A percentile compares a stretch with the other conserved stretches of the same genome.
These are phyloP conservation scores for Cirrhinus molitorella DNA, from an alignment of 2,797 vertebrate genomes.

Conservation along the genomic window DNA sequence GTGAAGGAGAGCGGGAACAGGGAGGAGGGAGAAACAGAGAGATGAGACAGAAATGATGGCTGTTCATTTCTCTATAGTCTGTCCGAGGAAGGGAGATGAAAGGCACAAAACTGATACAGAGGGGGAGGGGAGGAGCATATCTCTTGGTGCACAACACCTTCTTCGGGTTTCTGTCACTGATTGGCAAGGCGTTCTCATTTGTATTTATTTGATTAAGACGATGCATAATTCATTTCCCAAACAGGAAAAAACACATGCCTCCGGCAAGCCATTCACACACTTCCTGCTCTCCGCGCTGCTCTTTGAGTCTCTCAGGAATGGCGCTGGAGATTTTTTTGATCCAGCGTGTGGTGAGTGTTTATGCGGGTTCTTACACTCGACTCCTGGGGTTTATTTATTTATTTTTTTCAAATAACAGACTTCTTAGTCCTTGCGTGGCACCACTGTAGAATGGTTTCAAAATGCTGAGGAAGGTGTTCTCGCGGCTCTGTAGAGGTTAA, in stretches of 20 bases:
- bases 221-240: conserved; percentile 59
- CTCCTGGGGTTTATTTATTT: conserved; percentile 34
- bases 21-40: not conserved
- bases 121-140: not conserved
- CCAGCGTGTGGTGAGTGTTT: conserved; percentile 26
- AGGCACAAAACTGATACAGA: conserved; percentile 33
- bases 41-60: not conserved
- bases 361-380: conserved; percentile 2
- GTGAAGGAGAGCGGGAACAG: not conserved
- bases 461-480: conserved; percentile 20
- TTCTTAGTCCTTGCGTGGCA: not conserved
- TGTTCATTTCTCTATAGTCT: conserved; percentile 37
- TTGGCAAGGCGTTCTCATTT: conserved; percentile 48
- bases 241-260: conserved; percentile 56
- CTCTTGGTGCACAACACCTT: conserved; percentile 37
- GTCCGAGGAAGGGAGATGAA: conserved; percentile 54
- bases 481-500: conserved; percentile 19
- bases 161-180: conserved; percentile 37
- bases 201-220: conserved; percentile 53
- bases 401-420: conserved; percentile 1
- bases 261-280: conserved; percentile 43
- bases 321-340: conserved; percentile 40
- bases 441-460: not conserved
- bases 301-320: conserved; percentile 35
- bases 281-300: conserved; percentile 36